Percentiles rank a stretch among this genome's conserved stretches.
These are phyloP conservation scores for Rhingia rostrata DNA, from an alignment of 2,888 invertebrate genomes.

Conservation along the genomic window DNA sequence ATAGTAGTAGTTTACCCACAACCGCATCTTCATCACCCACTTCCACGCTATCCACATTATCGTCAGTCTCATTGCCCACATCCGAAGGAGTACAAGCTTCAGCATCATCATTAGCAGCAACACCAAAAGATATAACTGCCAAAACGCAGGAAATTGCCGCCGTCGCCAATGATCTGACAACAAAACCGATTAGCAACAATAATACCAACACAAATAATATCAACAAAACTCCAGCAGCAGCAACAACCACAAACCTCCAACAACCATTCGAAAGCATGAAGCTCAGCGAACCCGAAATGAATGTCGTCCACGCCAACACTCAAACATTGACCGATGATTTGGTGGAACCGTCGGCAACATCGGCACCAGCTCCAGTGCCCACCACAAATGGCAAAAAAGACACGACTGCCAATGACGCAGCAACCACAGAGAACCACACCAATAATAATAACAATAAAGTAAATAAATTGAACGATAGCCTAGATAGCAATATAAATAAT, in stretches of 20 bases:
- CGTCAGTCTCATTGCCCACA: constrained; percentile 59
- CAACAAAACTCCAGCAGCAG: neutral
- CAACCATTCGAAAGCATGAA: constrained; percentile 56
- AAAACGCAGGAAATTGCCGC: constrained; percentile 34
- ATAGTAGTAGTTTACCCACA: constrained; percentile 52
- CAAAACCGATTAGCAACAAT: constrained; percentile 11
- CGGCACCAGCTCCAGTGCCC: neutral
- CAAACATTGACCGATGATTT: constrained; percentile 57
- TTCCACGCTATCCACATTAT: constrained; percentile 65
- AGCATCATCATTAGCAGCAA: constrained; percentile 27
- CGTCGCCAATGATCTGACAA: constrained; percentile 27
- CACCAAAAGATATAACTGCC: constrained; percentile 39
- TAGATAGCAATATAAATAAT: constrained; percentile 54
- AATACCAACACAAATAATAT: constrained; percentile 4
- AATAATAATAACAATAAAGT: constrained; percentile 42
- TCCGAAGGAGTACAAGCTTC: constrained; percentile 1
- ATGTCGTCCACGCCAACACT: constrained; percentile 49
- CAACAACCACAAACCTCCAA: constrained; percentile 22
- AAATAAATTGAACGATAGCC: constrained; percentile 43
- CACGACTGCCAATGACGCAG: neutral
- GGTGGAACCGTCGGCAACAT: constrained; percentile 17
- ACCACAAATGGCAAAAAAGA: constrained; percentile 41
- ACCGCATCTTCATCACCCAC: constrained; percentile 71
- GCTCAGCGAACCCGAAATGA: constrained; percentile 53
- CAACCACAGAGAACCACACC: constrained; percentile 33